Base-by-base conservation (phyloP, 2,888 invertebrate genomes). In the Ceraclea dissimilis region DNA sequence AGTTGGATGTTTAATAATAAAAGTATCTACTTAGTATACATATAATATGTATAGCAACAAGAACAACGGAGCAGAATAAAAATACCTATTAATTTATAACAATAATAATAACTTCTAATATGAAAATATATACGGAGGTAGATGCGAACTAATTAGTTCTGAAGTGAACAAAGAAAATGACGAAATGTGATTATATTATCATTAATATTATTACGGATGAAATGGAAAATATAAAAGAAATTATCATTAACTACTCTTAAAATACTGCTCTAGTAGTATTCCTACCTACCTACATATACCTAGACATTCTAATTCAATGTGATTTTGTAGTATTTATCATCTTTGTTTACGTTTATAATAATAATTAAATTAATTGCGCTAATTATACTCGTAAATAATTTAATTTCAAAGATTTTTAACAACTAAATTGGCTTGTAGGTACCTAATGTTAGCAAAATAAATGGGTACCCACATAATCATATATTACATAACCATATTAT, bases 161-260 rank as follows among this genome's bases (percentile, higher is more conserved):
- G 39, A 52, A 43, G 44, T 47, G 46, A 54, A 58, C 54, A 58
- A 58, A 54, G 54, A 58, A 52, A 54, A 58, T 58, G 54, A 54
- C 58, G 54, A 58, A 58, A 58, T 51, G 53, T 34, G 52, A 21
- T 21, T 22, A 46, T 22, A 48, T 20, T 53, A 34, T 47, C 17
- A 26, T 26, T 4, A 39, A 8, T 39, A 13, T 39, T 49, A 46
- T 46, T 54, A 49, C 58, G 54, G 58, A 54, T 54, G 51, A 47
- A 49, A 52, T 51, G 49, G 51, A 51, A 51, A 48, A 49, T 54
- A 48, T 46, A 48, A 58, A 54, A 39, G 49, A 51, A 54, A 51
- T 21, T 22, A 20, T 11, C 11, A 31, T 31, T 31, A 8, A 8
- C 8, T 11, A 31, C 31, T 31, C n/a, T n/a, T n/a, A n/a, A n/a